Conservation (phyloP, 1,140 invertebrate species). For the Cheumatopsyche charites region DNA sequence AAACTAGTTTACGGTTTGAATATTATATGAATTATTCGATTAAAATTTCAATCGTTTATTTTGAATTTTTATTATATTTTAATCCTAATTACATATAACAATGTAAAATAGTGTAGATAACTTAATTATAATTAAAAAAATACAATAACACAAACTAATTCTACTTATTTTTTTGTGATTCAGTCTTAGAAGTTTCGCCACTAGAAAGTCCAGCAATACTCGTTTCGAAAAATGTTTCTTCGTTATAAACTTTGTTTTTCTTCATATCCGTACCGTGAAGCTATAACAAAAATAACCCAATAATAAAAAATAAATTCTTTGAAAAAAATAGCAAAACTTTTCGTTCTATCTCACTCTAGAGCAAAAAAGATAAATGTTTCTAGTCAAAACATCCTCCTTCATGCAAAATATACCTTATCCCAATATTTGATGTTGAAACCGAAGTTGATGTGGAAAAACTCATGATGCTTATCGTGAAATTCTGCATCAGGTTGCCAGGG, state of each 20-base stretch:
- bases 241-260: slow-evolving; percentile 69
- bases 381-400: no score
- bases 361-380: no score
- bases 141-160: no score
- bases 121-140: no score
- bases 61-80: no score
- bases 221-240: slow-evolving; percentile 63
- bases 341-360: slow-evolving; percentile 14
- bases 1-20: no score
- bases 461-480: slow-evolving; percentile 80
- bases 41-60: no score
- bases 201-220: slow-evolving; percentile 7
- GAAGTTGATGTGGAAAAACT: slow-evolving; percentile 80
- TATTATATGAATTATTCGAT: no score
- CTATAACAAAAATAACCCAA: slow-evolving; percentile 55
- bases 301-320: slow-evolving; percentile 8
- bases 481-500: slow-evolving; percentile 77
- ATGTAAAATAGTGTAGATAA: no score
- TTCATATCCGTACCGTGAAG: slow-evolving; percentile 71
- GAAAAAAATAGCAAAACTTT: not conserved
- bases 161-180: not conserved
- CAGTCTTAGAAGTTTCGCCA: slow-evolving; percentile 4
- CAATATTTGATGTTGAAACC: slow-evolving; percentile 72
- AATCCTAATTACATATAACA: no score
- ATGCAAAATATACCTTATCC: slow-evolving; percentile 71